A percentile compares a stretch with the other conserved stretches of the same genome.
Evolutionary conservation across 1,140 invertebrate genomes (phyloP).

Genomic region (Philotrypesis tridentata): DNA sequence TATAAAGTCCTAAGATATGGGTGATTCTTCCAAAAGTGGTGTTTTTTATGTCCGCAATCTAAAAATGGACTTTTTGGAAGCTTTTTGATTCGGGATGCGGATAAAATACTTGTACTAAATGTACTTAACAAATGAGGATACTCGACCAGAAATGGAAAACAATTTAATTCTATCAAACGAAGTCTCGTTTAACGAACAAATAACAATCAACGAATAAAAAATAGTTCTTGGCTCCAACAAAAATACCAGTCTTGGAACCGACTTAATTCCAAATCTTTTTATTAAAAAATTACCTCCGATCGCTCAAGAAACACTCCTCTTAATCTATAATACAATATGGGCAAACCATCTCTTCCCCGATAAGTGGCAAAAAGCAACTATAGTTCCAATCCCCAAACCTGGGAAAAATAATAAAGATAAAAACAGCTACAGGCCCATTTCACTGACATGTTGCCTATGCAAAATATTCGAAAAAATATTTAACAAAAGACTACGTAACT

Average conservation of each 20-base stretch:
- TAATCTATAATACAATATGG: conserved; percentile 58
- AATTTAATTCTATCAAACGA: neutral
- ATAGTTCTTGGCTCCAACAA: neutral
- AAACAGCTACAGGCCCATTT: no score
- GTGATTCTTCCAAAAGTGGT: no score
- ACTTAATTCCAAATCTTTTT: conserved; percentile 52
- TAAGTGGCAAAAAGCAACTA: conserved; percentile 57
- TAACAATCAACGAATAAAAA: conserved; percentile 17
- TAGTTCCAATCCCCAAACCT: conserved; percentile 62
- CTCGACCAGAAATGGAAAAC: neutral
- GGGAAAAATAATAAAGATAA: conserved; percentile 52
- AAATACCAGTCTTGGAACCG: conserved; percentile 51
- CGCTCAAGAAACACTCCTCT: conserved; percentile 46
- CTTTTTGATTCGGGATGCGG: no score
- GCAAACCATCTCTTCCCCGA: conserved; percentile 53
- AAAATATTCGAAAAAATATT: conserved; percentile 60
- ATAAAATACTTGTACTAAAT: no score
- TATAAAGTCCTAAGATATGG: no score
- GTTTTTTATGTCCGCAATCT: no score
- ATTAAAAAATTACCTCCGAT: conserved; percentile 56
- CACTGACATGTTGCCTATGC: no score
- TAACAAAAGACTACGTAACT: conserved; percentile 41
- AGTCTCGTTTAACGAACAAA: neutral
- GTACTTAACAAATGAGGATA: no score
- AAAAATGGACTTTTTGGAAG: no score